Evolutionary conservation across 2,797 vertebrate genomes (phyloP).

Genomic region (Lutjanus campechanus): DNA sequence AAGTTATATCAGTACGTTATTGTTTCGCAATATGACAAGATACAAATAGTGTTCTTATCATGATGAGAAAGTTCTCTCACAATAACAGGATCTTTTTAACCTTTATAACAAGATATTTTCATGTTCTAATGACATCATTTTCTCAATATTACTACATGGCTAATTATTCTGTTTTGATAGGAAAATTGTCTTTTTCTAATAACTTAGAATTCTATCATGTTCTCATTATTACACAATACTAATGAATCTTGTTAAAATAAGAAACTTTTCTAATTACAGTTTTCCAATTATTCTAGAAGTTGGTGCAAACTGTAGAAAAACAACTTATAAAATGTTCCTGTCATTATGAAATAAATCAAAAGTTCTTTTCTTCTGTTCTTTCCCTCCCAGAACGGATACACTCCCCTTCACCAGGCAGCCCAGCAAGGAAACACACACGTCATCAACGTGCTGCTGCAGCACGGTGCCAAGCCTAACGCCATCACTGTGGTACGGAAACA

Average conservation of each 20-base stretch:
- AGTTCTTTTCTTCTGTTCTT: background rate
- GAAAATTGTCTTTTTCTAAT: too few species aligned
- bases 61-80: too few species aligned
- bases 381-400: slow-evolving; percentile 94
- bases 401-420: slow-evolving; percentile 97
- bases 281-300: too few species aligned
- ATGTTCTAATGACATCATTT: background rate
- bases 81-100: background rate
- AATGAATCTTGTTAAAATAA: too few species aligned
- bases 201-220: background rate
- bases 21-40: background rate
- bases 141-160: background rate
- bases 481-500: slow-evolving; percentile 90
- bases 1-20: background rate
- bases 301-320: too few species aligned
- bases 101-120: background rate
- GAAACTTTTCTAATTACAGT: background rate
- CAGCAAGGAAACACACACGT: slow-evolving; percentile 99
- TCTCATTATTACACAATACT: too few species aligned
- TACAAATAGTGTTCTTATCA: too few species aligned
- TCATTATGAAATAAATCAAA: background rate
- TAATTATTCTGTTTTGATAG: background rate
- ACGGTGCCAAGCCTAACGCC: slow-evolving; percentile 95
- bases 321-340: too few species aligned
- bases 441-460: slow-evolving; percentile 94